These are phyloP conservation scores for Malurus melanocephalus DNA, from an alignment of 2,113 vertebrate species.

Conservation along the genomic window DNA sequence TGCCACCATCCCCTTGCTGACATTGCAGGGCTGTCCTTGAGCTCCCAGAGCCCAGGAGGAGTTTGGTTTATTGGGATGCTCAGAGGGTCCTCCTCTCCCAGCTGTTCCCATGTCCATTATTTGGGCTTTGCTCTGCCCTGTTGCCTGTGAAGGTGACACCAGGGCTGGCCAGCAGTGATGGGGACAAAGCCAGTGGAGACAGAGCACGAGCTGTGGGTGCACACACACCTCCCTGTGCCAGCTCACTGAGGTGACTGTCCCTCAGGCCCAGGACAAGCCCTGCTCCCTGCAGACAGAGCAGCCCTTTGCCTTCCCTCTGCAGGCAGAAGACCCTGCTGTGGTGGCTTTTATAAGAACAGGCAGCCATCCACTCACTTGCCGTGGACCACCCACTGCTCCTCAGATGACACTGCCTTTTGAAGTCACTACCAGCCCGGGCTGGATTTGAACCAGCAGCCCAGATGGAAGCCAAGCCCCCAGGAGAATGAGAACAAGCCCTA, in stretches of 20 bases:
- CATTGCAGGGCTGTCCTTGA: neutral
- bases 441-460: slow-evolving; percentile 45
- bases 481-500: slow-evolving; percentile 44
- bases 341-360: slow-evolving; percentile 37
- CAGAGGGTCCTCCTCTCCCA: neutral
- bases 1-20: fast-evolving
- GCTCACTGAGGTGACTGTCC: neutral
- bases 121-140: neutral
- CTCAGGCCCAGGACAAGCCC: fast-evolving
- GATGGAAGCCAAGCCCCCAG: slow-evolving; percentile 51
- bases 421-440: slow-evolving; percentile 37
- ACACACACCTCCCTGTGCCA: neutral
- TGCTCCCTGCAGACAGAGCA: fast-evolving
- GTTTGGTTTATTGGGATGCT: neutral
- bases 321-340: slow-evolving; percentile 10
- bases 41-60: neutral
- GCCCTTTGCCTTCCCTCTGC: neutral
- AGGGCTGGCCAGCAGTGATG: neutral
- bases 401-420: slow-evolving; percentile 49
- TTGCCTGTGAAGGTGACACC: neutral
- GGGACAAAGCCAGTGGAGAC: neutral
- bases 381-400: slow-evolving; percentile 43
- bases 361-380: neutral
- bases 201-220: neutral
- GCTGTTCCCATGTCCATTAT: neutral